phyloP scores from a whole-genome alignment of 2,888 invertebrate species.

The Agriopis aurantiaria region DNA sequence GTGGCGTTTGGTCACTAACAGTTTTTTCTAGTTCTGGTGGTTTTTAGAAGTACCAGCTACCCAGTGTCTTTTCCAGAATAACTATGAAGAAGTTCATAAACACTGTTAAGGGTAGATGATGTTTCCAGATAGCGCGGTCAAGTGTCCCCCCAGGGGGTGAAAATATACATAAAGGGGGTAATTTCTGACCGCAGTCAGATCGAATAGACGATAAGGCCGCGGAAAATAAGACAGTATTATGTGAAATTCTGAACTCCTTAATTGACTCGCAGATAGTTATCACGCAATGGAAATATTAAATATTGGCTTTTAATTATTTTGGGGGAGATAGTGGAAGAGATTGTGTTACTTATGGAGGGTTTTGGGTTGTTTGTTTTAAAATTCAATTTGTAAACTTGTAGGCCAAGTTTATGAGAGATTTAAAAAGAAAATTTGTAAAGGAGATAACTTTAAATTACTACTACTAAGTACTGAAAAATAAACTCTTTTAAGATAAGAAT shows the following conservation, averaged over 20 bases:
- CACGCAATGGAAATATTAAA: constrained; percentile 69
- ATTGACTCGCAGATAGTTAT: constrained; percentile 80
- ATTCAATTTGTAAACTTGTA: constrained; percentile 19
- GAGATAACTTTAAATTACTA: too few relatives aligned
- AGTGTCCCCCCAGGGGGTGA: constrained; percentile 83
- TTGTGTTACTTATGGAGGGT: constrained; percentile 50
- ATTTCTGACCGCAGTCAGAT: constrained; percentile 83
- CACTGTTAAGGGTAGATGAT: constrained; percentile 84
- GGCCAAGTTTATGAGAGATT: background rate
- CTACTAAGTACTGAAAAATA: too few relatives aligned
- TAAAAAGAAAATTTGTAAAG: background rate
- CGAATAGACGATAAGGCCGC: constrained; percentile 76
- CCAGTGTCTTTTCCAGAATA: constrained; percentile 56
- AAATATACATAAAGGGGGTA: constrained; percentile 83
- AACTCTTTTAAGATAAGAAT: too few relatives aligned
- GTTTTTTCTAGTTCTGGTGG: too few relatives aligned
- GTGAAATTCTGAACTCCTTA: constrained; percentile 80
- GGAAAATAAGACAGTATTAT: constrained; percentile 84
- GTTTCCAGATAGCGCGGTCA: constrained; percentile 83
- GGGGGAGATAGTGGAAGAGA: constrained; percentile 54
- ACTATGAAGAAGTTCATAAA: constrained; percentile 72
- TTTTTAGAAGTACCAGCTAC: too few relatives aligned
- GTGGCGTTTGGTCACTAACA: too few relatives aligned
- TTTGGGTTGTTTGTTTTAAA: constrained; percentile 33
- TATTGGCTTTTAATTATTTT: constrained; percentile 79